A percentile compares a stretch with the other conserved stretches of the same genome.
These are phyloP conservation scores for Thysanoteuthis rhombus DNA, from an alignment of 2,888 invertebrate species.

Conservation along the genomic window DNA sequence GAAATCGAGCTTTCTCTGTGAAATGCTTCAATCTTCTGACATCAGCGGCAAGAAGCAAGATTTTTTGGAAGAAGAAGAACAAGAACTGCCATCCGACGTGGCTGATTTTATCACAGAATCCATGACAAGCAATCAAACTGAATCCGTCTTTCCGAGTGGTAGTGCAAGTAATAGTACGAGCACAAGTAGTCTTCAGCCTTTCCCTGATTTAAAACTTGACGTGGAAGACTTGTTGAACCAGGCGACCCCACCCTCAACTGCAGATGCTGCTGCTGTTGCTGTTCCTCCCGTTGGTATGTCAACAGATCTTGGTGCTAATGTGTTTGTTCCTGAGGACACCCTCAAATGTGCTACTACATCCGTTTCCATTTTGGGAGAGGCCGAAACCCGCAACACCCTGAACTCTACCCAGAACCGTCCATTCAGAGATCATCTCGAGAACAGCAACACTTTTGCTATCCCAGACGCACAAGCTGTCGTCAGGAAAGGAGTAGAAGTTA, in stretches of 20 bases:
- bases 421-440: conserved; percentile 15
- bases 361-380: conserved; percentile 16
- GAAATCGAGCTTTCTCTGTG: neutral
- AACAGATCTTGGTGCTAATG: conserved; percentile 14
- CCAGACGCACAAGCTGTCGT: conserved; percentile 28
- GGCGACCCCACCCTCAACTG: neutral
- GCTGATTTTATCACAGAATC: conserved; percentile 57
- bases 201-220: conserved; percentile 25
- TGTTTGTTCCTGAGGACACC: conserved; percentile 12
- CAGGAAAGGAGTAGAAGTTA: conserved; percentile 19
- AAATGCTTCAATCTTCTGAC: neutral
- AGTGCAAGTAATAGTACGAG: neutral
- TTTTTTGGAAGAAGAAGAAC: conserved; percentile 37
- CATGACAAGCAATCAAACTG: conserved; percentile 29
- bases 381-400: neutral
- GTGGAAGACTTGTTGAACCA: conserved; percentile 27
- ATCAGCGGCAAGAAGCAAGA: neutral
- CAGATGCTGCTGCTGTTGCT: neutral
- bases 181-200: neutral
- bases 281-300: neutral
- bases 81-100: conserved; percentile 55
- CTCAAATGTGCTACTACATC: conserved; percentile 27
- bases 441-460: conserved; percentile 25
- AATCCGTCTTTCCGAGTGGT: neutral
- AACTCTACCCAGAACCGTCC: conserved; percentile 22